These are phyloP conservation scores for Lithosia quadra DNA, from an alignment of 2,888 invertebrate species.

Conservation along the genomic window DNA sequence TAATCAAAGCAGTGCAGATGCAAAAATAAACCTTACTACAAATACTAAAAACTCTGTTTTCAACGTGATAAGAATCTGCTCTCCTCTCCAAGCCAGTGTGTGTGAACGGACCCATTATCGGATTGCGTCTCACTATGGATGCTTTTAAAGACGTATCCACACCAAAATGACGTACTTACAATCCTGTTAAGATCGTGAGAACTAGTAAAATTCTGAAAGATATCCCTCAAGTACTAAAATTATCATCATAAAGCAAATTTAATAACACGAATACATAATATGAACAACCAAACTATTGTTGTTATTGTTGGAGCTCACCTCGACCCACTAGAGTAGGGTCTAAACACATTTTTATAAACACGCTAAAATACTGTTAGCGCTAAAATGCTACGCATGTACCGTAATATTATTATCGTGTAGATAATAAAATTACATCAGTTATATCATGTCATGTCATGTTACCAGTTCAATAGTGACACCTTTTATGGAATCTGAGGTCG, in stretches of 20 bases:
- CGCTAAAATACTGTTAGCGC: constrained; percentile 13
- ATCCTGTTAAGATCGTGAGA: background rate
- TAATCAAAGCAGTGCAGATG: too few relatives aligned
- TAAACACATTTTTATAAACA: constrained; percentile 29
- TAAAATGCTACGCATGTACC: background rate
- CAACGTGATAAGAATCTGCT: too few relatives aligned
- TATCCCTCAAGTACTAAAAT: background rate
- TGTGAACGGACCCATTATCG: too few relatives aligned
- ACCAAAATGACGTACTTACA: background rate
- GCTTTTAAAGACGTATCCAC: too few relatives aligned
- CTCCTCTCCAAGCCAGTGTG: too few relatives aligned
- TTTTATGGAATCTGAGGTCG: constrained; percentile 14
- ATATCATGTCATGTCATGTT: constrained; percentile 26
- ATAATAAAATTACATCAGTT: constrained; percentile 46
- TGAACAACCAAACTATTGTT: background rate
- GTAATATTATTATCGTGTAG: constrained; percentile 17
- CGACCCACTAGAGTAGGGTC: constrained; percentile 31
- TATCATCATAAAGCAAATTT: background rate
- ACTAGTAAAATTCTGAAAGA: background rate
- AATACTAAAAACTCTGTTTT: too few relatives aligned
- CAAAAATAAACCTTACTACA: too few relatives aligned
- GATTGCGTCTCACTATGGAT: too few relatives aligned
- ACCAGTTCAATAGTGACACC: constrained; percentile 20
- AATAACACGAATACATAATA: constrained; percentile 11
- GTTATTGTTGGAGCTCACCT: constrained; percentile 38